Evolutionary conservation across 2,888 invertebrate species (phyloP).

Genomic region (Orthonevra nobilis): DNA sequence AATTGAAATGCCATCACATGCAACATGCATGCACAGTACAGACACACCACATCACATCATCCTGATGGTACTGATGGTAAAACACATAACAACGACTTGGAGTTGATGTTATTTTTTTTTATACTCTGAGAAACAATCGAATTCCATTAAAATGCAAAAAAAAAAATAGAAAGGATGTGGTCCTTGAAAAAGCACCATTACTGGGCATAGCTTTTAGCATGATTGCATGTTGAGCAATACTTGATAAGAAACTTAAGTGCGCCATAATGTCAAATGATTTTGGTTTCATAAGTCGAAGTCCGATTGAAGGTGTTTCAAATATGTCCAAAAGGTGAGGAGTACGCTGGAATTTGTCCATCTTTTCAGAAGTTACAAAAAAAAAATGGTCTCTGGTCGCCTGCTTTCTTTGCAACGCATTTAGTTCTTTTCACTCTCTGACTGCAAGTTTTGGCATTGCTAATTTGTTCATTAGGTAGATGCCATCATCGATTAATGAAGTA

Average conservation of each 20-base stretch:
- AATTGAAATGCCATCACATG: conserved; percentile 55
- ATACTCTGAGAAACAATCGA: conserved; percentile 45
- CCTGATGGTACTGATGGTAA: not conserved
- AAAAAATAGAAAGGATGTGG: conserved; percentile 16
- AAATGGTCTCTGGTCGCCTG: no score
- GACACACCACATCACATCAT: conserved; percentile 28
- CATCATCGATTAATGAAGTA: no score
- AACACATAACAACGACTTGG: not conserved
- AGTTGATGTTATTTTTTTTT: conserved; percentile 12
- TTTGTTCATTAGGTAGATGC: no score
- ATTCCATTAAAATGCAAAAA: conserved; percentile 63
- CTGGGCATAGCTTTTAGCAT: conserved; percentile 50
- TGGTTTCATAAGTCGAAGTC: no score
- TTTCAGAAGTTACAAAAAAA: no score
- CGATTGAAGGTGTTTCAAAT: no score
- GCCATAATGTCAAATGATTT: no score
- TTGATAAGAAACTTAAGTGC: conserved; percentile 19
- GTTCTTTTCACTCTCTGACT: no score
- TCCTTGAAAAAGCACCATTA: conserved; percentile 9
- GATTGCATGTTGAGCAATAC: conserved; percentile 61
- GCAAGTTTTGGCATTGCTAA: no score
- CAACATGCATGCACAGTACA: conserved; percentile 25
- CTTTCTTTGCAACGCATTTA: no score
- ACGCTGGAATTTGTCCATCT: no score
- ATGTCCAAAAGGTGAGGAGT: no score